Percentiles rank a stretch among this genome's conserved stretches.
These are phyloP conservation scores for Aleiodes leptofemur DNA, from an alignment of 2,888 invertebrate species.

Conservation along the genomic window DNA sequence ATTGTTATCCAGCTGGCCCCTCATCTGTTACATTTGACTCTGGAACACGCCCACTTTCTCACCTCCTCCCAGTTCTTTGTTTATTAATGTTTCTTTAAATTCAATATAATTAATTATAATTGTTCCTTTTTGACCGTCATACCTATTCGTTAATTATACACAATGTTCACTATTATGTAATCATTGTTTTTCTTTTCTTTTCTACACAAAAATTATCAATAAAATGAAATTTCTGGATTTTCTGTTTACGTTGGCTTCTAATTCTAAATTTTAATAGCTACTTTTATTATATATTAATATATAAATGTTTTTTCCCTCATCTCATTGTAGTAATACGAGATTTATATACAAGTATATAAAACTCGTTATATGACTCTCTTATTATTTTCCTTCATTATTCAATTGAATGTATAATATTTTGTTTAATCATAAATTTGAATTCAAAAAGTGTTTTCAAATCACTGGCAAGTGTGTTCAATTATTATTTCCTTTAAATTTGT, in stretches of 20 bases:
- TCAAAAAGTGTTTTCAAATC: slow-evolving; percentile 67
- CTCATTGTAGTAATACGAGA: slow-evolving; percentile 36
- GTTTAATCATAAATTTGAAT: slow-evolving; percentile 13
- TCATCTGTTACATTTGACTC: slow-evolving; percentile 22
- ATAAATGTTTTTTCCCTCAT: slow-evolving; percentile 36
- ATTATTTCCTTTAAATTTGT: slow-evolving; percentile 41
- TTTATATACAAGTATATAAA: slow-evolving; percentile 45
- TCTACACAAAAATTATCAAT: slow-evolving; percentile 29
- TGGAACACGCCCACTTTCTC: slow-evolving; percentile 44
- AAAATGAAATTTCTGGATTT: slow-evolving; percentile 39
- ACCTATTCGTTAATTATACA: slow-evolving; percentile 64
- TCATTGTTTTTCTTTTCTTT: not conserved
- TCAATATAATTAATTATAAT: slow-evolving; percentile 16
- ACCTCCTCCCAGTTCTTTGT: slow-evolving; percentile 45
- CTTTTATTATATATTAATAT: slow-evolving; percentile 38
- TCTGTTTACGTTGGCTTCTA: not conserved
- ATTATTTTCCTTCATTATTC: not conserved
- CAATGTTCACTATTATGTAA: slow-evolving; percentile 59
- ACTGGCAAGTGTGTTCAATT: slow-evolving; percentile 67
- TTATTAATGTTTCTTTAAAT: slow-evolving; percentile 14
- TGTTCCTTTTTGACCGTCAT: slow-evolving; percentile 60
- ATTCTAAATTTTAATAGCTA: slow-evolving; percentile 10
- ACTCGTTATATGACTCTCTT: slow-evolving; percentile 38
- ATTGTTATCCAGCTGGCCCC: slow-evolving; percentile 15
- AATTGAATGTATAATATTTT: slow-evolving; percentile 18